Evolutionary conservation across 2,888 invertebrate species (phyloP).

Genomic region (Dioctria rufipes): DNA sequence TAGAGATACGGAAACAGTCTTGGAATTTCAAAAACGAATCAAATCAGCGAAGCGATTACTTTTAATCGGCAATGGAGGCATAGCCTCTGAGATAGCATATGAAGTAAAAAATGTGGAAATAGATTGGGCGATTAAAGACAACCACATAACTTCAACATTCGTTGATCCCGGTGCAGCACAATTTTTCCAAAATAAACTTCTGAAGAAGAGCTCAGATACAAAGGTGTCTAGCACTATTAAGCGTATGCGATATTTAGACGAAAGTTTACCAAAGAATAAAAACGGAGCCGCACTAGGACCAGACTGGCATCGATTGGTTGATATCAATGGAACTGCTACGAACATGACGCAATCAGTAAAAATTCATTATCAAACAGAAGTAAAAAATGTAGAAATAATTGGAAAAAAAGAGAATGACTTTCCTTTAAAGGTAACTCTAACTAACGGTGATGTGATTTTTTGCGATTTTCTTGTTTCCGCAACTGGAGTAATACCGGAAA

Average conservation of each 20-base stretch:
- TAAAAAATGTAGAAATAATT: constrained; percentile 64
- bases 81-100: constrained; percentile 96
- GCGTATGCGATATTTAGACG: constrained; percentile 80
- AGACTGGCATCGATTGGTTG: constrained; percentile 89
- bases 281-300: constrained; percentile 95
- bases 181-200: constrained; percentile 82
- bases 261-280: constrained; percentile 70
- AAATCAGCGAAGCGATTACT: constrained; percentile 80
- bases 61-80: constrained; percentile 97
- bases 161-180: constrained; percentile 96
- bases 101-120: constrained; percentile 89
- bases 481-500: constrained; percentile 88
- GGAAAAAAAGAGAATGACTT: constrained; percentile 71
- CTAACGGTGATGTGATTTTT: constrained; percentile 79
- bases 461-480: constrained; percentile 97
- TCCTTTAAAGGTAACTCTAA: constrained; percentile 82
- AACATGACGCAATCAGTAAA: constrained; percentile 70
- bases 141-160: constrained; percentile 93
- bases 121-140: constrained; percentile 95
- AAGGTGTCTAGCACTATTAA: constrained; percentile 70
- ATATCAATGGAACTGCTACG: constrained; percentile 74
- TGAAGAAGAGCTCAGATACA: constrained; percentile 60
- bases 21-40: constrained; percentile 82
- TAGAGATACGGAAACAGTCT: constrained; percentile 94
- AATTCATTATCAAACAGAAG: constrained; percentile 77